A percentile compares a stretch with the other conserved stretches of the same genome.
Conservation (phyloP, 2,888 invertebrate species). For the Hyalella azteca region DNA sequence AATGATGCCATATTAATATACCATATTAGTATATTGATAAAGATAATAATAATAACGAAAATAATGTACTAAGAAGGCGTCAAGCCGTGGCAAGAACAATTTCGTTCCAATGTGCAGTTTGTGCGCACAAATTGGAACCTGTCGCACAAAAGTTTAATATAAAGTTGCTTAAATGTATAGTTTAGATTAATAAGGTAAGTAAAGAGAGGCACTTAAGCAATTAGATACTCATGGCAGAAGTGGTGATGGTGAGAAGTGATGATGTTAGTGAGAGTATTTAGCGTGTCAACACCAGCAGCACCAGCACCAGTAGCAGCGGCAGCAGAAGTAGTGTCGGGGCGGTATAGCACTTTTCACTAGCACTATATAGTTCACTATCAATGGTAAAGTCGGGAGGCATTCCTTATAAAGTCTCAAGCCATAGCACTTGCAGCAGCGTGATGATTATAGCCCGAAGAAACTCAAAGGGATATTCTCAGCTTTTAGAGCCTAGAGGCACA, state of each 20-base stretch:
- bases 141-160: too few species aligned
- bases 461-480: not conserved
- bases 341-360: too few species aligned
- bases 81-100: too few species aligned
- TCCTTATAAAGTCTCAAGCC: not conserved
- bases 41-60: too few species aligned
- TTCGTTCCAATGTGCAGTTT: too few species aligned
- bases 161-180: too few species aligned
- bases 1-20: too few species aligned
- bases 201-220: not conserved
- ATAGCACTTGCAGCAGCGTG: not conserved
- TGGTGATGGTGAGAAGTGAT: conserved; percentile 33
- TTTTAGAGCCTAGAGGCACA: too few species aligned
- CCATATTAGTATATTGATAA: too few species aligned
- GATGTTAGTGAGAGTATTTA: conserved; percentile 40
- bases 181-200: not conserved
- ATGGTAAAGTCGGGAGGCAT: not conserved
- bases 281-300: conserved; percentile 19
- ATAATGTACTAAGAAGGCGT: too few species aligned
- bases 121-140: too few species aligned
- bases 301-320: not conserved
- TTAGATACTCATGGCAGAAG: conserved; percentile 22
- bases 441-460: not conserved
- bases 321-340: conserved; percentile 15
- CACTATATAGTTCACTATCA: too few species aligned